Evolutionary conservation across 2,888 invertebrate species (phyloP), one percentile per base, ranked within the genome.

Genomic region (Drosophila meridiana): DNA sequence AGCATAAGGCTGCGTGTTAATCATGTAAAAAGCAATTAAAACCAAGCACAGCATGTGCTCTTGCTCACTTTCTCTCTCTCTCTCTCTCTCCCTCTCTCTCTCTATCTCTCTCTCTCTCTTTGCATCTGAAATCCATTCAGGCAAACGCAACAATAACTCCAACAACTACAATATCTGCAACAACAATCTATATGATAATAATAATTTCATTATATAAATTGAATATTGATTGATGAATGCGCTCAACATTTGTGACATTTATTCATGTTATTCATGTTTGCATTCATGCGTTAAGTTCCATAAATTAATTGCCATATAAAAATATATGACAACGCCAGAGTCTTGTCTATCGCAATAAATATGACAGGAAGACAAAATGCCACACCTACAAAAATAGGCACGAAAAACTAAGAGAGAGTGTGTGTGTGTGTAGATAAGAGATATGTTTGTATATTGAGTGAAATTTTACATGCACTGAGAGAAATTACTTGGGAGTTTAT

Each of bases 231-330:
- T 82, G 82, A 82, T 85, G 80, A 83, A 71, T 77, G 72, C 65
- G 67, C 52, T 66, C 56, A 69, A 72, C 75, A 77, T 66, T 83
- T 83, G 68, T 83, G 83, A 80, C 83, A 86, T 86, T 83, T 83
- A 80, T 83, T 78, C 74, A 78, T 81, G 63, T 73, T 78, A 73
- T 76, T 80, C 77, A 80, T 80, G 71, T 74, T 67, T 42, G 65
- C 82, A 82, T 70, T 82, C 80, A 73, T 73, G 79, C 82, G 67
- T 77, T 47, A 67, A 76, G 67, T 36, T 36, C 67, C 80, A 86
- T 80, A 80, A 83, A 83, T 83, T 80, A 83, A 83, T 83, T 83
- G 75, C 69, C 36, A 83, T 83, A 67, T 83, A 67, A 80, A 80
- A 63, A 69, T 61, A 69, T 42, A 71, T 38, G 43, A 43, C 48